phyloP scores from a whole-genome alignment of 2,888 invertebrate species.

The Athalia circularis region DNA sequence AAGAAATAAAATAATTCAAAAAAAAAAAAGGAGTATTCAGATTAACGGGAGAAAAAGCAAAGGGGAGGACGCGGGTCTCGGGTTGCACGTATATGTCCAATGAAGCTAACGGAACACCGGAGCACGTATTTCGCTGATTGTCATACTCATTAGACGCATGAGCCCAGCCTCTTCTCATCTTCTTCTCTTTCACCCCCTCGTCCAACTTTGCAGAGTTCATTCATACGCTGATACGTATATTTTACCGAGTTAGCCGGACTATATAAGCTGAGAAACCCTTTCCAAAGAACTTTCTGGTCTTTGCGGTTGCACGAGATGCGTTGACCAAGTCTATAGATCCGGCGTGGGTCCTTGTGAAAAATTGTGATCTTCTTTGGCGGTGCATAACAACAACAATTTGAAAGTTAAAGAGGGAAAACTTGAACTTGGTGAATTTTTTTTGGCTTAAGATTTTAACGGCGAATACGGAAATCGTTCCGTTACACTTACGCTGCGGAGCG shows the following conservation, averaged over 20 bases:
- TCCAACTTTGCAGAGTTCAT: conserved; percentile 21
- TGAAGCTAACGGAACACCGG: conserved; percentile 36
- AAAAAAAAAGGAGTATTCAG: not conserved
- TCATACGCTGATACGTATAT: conserved; percentile 31
- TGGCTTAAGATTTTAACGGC: not conserved
- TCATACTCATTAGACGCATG: conserved; percentile 57
- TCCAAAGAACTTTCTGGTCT: conserved; percentile 31
- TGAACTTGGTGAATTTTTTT: not conserved
- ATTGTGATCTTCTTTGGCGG: too few species aligned
- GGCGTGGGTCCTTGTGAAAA: too few species aligned
- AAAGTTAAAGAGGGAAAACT: not conserved
- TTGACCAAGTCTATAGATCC: not conserved
- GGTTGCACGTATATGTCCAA: conserved; percentile 37
- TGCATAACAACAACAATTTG: too few species aligned
- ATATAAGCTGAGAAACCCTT: conserved; percentile 33
- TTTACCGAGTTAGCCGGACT: conserved; percentile 2
- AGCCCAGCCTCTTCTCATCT: conserved; percentile 50
- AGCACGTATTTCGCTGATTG: conserved; percentile 63
- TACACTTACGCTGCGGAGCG: too few species aligned
- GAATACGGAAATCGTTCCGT: too few species aligned
- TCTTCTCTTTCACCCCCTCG: conserved; percentile 9
- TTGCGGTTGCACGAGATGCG: not conserved
- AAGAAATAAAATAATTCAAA: not conserved
- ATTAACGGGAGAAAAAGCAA: not conserved
- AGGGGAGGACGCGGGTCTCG: conserved; percentile 12